Percentiles rank a stretch among this genome's conserved stretches.
phyloP scores from a whole-genome alignment of 2,888 invertebrate genomes.

The Drosophila rellima region DNA sequence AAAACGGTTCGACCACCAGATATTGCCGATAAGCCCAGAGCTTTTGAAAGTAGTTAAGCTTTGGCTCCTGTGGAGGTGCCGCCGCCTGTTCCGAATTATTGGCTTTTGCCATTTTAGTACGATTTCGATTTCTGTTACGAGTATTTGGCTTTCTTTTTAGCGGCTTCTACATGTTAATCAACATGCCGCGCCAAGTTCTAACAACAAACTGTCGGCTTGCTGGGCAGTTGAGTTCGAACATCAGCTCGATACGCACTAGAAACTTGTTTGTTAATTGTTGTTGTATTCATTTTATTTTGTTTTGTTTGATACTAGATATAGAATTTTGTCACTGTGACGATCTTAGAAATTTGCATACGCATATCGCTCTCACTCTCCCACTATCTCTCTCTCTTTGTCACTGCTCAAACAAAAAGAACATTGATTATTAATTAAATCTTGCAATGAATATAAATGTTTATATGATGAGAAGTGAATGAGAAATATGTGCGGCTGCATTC shows the following conservation, averaged over 20 bases:
- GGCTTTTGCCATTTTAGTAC: slow-evolving; percentile 53
- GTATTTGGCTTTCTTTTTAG: slow-evolving; percentile 28
- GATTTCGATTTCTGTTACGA: slow-evolving; percentile 1
- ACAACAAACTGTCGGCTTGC: slow-evolving; percentile 61
- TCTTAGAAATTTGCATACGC: slow-evolving; percentile 50
- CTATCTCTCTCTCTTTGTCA: slow-evolving; percentile 2
- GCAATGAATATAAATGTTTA: slow-evolving; percentile 28
- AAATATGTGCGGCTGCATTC: slow-evolving; percentile 47
- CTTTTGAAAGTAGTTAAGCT: slow-evolving; percentile 80
- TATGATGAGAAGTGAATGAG: slow-evolving; percentile 17
- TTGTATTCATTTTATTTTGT: slow-evolving; percentile 43
- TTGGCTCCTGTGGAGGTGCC: slow-evolving; percentile 46
- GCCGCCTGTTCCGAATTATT: slow-evolving; percentile 34
- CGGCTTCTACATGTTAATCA: slow-evolving; percentile 47
- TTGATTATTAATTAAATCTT: slow-evolving; percentile 31
- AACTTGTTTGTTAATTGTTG: slow-evolving; percentile 73
- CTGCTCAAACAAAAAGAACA: slow-evolving; percentile 8
- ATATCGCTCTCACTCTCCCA: neutral
- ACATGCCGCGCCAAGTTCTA: slow-evolving; percentile 73
- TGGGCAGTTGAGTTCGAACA: slow-evolving; percentile 25
- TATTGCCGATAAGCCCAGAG: slow-evolving; percentile 83
- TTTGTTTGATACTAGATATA: slow-evolving; percentile 49
- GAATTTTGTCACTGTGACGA: slow-evolving; percentile 54
- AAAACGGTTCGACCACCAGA: slow-evolving; percentile 84
- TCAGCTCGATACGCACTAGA: slow-evolving; percentile 69